These are phyloP conservation scores for Girardinichthys multiradiatus DNA, from an alignment of 2,113 vertebrate genomes.

Conservation along the genomic window DNA sequence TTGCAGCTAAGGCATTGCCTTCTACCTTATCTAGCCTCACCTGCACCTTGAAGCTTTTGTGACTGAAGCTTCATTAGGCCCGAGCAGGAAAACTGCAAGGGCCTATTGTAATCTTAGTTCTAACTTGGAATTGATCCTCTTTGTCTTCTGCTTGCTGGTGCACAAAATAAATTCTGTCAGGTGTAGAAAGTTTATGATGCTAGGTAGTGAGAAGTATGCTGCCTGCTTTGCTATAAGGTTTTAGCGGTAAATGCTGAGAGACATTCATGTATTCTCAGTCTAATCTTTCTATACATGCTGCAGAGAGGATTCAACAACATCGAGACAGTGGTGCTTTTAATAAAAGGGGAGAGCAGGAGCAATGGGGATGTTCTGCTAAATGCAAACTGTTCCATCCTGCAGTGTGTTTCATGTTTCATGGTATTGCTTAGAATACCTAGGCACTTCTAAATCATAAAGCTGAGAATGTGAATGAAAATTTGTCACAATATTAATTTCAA, in stretches of 20 bases:
- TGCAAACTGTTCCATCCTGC: not conserved
- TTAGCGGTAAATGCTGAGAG: too few species aligned
- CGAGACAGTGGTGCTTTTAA: not conserved
- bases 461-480: not conserved
- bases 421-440: not conserved
- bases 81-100: too few species aligned
- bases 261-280: too few species aligned
- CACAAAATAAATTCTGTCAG: not conserved
- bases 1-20: not conserved
- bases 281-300: too few species aligned
- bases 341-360: not conserved
- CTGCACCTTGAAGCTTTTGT: not conserved
- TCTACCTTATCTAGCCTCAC: not conserved
- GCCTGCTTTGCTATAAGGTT: not conserved
- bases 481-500: not conserved
- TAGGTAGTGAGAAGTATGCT: not conserved
- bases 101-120: too few species aligned
- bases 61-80: not conserved
- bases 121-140: not conserved
- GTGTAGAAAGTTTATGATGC: not conserved
- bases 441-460: not conserved
- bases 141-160: constrained; percentile 4
- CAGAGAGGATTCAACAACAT: not conserved
- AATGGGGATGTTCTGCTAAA: not conserved
- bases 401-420: not conserved